Base-by-base conservation (phyloP, 2,113 vertebrate genomes). In the Spea multiplicata region DNA sequence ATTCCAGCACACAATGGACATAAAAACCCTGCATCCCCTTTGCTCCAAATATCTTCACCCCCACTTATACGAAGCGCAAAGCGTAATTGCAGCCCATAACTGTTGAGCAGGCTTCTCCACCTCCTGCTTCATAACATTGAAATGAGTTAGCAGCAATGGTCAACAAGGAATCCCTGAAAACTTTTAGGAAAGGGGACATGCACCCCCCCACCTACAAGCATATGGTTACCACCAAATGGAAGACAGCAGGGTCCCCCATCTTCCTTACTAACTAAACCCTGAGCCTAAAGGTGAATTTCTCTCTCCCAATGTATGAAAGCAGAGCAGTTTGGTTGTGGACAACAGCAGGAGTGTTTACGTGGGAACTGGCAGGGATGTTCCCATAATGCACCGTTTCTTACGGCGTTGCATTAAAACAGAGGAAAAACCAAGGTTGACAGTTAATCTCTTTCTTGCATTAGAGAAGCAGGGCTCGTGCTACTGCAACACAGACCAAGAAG, bases 81-180 rank as follows among this genome's bases (percentile, higher is more conserved):
- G 59, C 10, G 71, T 53, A 67, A 67, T 10, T 50, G 64, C 50
- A 62, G 61, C 69, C 5, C 48, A 70, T 70, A 72, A 73, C 16
- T 66, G 70, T 44, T 66, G 10, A 46, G 5, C 50, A 79, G 70
- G 70, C 4, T 47, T 49, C 49, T 48, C 59, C 5, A 45, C 13
- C 6, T 66, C 61, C 50, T 62, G 55, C 66, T 50, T 78, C 59
- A 65, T 72, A 48, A 71, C 67, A 67, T 67, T 61, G 61, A 17
- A 72, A 59, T 62, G 49, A 67, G 73, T 73, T 74, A 80, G 78
- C 78, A 80, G 78, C 78, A 80, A 68, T 44, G 64, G 45, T 10
- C n/a, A 74, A 73, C 64, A 80, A 71, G 64, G 65, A 74, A 80
- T 80, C 78, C 78, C 78, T 80, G 78, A 80, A 80, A 44, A 73